Percentiles rank a stretch among this genome's conserved stretches.
These are phyloP conservation scores for Epiblema foenella DNA, from an alignment of 2,888 invertebrate species.

Conservation along the genomic window DNA sequence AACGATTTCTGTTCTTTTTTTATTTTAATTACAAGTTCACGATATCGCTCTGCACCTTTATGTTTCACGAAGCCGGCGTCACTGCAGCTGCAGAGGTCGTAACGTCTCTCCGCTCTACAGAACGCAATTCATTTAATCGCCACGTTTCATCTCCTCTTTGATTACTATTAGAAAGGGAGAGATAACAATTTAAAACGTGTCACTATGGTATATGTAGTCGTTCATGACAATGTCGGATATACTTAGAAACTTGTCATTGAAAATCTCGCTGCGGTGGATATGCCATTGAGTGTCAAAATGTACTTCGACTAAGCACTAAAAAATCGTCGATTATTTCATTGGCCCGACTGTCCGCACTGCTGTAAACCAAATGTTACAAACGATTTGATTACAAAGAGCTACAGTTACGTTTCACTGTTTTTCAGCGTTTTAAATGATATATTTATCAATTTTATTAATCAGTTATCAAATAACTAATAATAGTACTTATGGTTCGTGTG, in stretches of 20 bases:
- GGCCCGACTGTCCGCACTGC: background rate
- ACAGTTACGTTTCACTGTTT: slow-evolving; percentile 10
- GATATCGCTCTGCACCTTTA: slow-evolving; percentile 21
- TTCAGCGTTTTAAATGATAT: slow-evolving; percentile 14
- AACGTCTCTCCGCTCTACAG: slow-evolving; percentile 74
- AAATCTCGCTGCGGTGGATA: background rate
- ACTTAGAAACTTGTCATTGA: background rate
- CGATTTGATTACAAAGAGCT: slow-evolving; percentile 13
- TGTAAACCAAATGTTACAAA: slow-evolving; percentile 22
- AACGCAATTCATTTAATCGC: slow-evolving; percentile 69
- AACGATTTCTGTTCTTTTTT: slow-evolving; percentile 60
- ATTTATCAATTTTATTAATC: too few relatives aligned
- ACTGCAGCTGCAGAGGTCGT: slow-evolving; percentile 73
- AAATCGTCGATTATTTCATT: background rate
- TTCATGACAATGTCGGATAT: background rate
- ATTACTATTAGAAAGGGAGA: slow-evolving; percentile 34
- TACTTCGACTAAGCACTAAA: too few relatives aligned
- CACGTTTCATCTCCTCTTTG: slow-evolving; percentile 22
- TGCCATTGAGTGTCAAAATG: background rate
- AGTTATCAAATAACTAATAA: too few relatives aligned
- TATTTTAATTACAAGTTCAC: slow-evolving; percentile 49
- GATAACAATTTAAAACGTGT: slow-evolving; percentile 15
- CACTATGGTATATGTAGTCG: slow-evolving; percentile 18
- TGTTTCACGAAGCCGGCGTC: slow-evolving; percentile 63
- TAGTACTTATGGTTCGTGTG: too few relatives aligned